Percentiles rank a stretch among this genome's conserved stretches.
phyloP scores from a whole-genome alignment of 1,140 invertebrate species.

The Dinoponera quadriceps region DNA sequence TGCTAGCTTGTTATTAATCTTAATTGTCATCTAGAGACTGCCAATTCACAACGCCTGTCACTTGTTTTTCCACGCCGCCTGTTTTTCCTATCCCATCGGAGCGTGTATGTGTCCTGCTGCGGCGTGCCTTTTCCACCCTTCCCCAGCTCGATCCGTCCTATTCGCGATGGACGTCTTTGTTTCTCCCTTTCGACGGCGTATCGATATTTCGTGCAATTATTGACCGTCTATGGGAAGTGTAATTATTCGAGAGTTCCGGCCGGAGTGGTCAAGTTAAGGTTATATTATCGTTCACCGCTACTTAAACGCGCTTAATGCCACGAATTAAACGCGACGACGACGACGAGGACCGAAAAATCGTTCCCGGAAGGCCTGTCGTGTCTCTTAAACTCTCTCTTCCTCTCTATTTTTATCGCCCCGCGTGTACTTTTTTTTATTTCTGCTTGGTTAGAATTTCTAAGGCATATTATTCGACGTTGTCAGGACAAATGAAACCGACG shows the following conservation, averaged over 20 bases:
- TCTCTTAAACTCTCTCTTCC: background rate
- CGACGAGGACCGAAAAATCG: background rate
- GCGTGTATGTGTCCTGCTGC: conserved; percentile 44
- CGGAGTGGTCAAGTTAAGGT: conserved; percentile 41
- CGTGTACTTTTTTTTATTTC: too few species aligned
- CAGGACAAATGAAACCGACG: too few species aligned
- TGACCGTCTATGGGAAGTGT: conserved; percentile 64
- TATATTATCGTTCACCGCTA: conserved; percentile 59
- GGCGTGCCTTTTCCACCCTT: conserved; percentile 28
- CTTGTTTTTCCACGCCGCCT: conserved; percentile 67
- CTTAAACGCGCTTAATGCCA: conserved; percentile 48
- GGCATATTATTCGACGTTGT: too few species aligned
- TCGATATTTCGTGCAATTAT: conserved; percentile 79
- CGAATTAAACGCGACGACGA: conserved; percentile 50
- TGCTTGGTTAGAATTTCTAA: too few species aligned
- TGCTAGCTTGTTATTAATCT: conserved; percentile 81
- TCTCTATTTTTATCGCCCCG: conserved; percentile 3
- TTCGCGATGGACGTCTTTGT: conserved; percentile 50
- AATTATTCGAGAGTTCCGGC: conserved; percentile 64
- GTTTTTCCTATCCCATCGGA: conserved; percentile 52
- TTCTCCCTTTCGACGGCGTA: conserved; percentile 64
- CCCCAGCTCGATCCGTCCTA: background rate
- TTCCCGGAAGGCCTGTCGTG: background rate
- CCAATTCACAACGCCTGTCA: conserved; percentile 84
- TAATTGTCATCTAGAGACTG: conserved; percentile 83